These are phyloP conservation scores for Pediacus dermestoides DNA, from an alignment of 2,888 invertebrate genomes.

Conservation along the genomic window DNA sequence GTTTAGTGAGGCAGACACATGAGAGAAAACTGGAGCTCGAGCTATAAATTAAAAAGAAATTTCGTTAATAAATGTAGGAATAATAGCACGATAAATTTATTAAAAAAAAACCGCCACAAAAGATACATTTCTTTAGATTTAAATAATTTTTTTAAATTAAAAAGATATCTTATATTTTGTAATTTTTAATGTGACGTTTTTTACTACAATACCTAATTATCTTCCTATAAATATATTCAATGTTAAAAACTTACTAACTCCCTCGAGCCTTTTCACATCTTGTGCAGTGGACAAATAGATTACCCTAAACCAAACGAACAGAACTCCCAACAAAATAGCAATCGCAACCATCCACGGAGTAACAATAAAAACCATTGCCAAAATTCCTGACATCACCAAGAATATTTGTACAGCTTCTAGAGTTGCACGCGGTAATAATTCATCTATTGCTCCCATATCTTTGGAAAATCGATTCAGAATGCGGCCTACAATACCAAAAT, in stretches of 20 bases:
- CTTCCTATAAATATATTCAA: constrained; percentile 10
- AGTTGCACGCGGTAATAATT: constrained; percentile 63
- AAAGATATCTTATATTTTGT: background rate
- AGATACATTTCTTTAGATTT: too few species aligned
- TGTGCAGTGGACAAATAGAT: constrained; percentile 70
- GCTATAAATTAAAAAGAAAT: constrained; percentile 50
- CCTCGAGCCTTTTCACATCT: constrained; percentile 65
- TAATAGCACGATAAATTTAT: too few species aligned
- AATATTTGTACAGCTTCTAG: constrained; percentile 64
- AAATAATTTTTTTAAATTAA: background rate
- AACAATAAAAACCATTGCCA: constrained; percentile 68
- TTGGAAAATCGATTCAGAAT: constrained; percentile 83
- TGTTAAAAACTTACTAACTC: constrained; percentile 46
- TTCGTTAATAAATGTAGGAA: too few species aligned
- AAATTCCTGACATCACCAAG: constrained; percentile 67
- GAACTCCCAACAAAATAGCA: constrained; percentile 57
- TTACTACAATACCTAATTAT: background rate
- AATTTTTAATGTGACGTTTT: constrained; percentile 8
- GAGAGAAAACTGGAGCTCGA: constrained; percentile 87
- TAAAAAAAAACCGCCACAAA: too few species aligned
- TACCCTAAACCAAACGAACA: constrained; percentile 62
- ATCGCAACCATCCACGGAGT: constrained; percentile 66
- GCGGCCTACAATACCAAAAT: constrained; percentile 55
- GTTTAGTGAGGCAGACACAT: constrained; percentile 80
- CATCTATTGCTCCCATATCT: constrained; percentile 77